Conservation (phyloP, 1,140 invertebrate species). For the Drosophila azteca region DNA sequence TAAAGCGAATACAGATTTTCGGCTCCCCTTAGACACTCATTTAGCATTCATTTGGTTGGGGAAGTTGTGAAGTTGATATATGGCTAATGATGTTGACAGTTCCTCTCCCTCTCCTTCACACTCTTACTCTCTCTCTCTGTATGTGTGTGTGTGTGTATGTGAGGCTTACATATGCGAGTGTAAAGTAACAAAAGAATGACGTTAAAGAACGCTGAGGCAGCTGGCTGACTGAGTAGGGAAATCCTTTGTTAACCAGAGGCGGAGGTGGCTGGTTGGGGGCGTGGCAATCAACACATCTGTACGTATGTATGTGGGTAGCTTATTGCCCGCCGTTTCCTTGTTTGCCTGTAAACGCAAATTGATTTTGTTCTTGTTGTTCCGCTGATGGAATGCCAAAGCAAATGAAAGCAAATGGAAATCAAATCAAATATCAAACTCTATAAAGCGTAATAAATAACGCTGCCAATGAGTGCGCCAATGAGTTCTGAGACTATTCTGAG, state of each 20-base stretch:
- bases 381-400: constrained; percentile 23
- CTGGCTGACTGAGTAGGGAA: constrained; percentile 1
- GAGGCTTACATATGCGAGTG: background rate
- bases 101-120: too few species aligned
- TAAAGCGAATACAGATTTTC: too few species aligned
- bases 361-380: background rate
- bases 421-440: constrained; percentile 56
- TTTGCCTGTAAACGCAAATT: background rate
- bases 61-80: constrained; percentile 65
- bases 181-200: background rate
- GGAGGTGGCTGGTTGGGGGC: background rate
- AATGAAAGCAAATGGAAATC: constrained; percentile 50
- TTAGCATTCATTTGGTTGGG: background rate
- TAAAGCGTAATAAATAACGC: constrained; percentile 52
- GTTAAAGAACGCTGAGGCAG: background rate
- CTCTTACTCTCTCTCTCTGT: too few species aligned
- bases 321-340: constrained; percentile 49
- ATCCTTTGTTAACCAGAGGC: constrained; percentile 18
- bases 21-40: background rate
- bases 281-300: constrained; percentile 55
- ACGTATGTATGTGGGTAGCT: constrained; percentile 11
- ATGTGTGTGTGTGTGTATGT: background rate
- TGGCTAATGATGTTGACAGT: constrained; percentile 73
- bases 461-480: constrained; percentile 19
- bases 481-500: background rate